Evolutionary conservation across 2,797 vertebrate genomes (phyloP), one percentile per base, ranked within the genome.

Genomic region (Valencia hispanica): DNA sequence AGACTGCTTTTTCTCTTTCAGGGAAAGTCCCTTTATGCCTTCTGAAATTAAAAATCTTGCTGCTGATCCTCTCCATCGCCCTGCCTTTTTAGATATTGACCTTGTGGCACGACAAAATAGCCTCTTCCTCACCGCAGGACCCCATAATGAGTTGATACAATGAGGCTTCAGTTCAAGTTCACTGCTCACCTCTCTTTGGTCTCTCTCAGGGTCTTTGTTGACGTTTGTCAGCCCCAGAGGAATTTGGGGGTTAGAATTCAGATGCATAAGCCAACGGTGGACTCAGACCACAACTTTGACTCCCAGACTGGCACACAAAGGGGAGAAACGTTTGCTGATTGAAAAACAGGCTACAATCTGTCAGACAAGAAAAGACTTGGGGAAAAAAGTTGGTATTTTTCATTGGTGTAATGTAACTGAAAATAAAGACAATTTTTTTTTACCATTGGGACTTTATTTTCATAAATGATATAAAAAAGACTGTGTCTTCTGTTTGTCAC

Each of bases 121-220:
- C 91, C 91, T 92, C 93, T 93, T 94, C 92, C 93, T 94, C 92
- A 88, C 93, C 80, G 87, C 88, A 81, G 90, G 93, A 93, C 83
- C 90, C 90, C 91, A 91, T 94, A 94, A 94, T 93, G 89, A 93
- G 91, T 88, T 90, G 87, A 84, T 90, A 92, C 93, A 94, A 94
- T 90, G 88, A 92, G 89, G 91, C 91, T 94, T 87, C 92, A 94
- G 89, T 93, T 94, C 91, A 91, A 94, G 89, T 93, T 94, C 91
- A 91, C 89, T 94, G 94, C 92, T 91, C 94, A 93, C 92, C 92
- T 94, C 89, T 93, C 92, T 93, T 91, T 94, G 90, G 91, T 91
- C 89, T 94, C 86, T 93, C 90, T 88, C 51, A 30, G 91, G 89
- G 89, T 91, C 93, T 93, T 94, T 95, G 94, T 94, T 93, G 92